Evolutionary conservation across 2,888 invertebrate genomes (phyloP).

Genomic region (Acanthoscelides obtectus): DNA sequence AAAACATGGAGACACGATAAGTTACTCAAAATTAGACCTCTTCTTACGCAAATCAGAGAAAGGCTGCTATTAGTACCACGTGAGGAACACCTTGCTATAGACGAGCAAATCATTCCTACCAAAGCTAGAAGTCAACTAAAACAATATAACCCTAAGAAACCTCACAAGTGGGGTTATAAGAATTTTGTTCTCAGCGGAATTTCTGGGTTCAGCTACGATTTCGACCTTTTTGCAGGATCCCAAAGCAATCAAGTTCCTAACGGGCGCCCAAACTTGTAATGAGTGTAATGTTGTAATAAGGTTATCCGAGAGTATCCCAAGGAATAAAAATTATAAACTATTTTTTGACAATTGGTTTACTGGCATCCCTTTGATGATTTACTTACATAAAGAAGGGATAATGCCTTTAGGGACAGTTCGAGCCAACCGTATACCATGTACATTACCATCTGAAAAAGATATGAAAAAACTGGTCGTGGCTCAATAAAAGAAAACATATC

Average conservation of each 20-base stretch:
- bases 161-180: slow-evolving; percentile 13
- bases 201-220: slow-evolving; percentile 4
- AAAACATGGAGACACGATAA: not conserved
- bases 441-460: slow-evolving; percentile 1
- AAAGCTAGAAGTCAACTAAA: slow-evolving; percentile 6
- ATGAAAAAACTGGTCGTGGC: slow-evolving; percentile 16
- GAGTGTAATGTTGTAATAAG: slow-evolving; percentile 3
- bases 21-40: not conserved
- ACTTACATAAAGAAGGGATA: slow-evolving; percentile 21
- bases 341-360: slow-evolving; percentile 37
- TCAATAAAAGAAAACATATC: slow-evolving; percentile 27
- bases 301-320: slow-evolving; percentile 2
- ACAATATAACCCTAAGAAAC: slow-evolving; percentile 12
- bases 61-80: not conserved
- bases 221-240: not conserved
- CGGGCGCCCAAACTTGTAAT: not conserved
- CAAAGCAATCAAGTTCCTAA: not conserved
- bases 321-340: slow-evolving; percentile 14
- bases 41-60: not conserved
- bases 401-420: slow-evolving; percentile 19
- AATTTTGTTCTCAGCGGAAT: slow-evolving; percentile 5
- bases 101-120: slow-evolving; percentile 12
- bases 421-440: slow-evolving; percentile 8
- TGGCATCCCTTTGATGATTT: slow-evolving; percentile 17
- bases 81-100: slow-evolving; percentile 2